Base-by-base conservation (phyloP, 64 coral and sea anemone genomes). In the Astreopora myriophthalma region DNA sequence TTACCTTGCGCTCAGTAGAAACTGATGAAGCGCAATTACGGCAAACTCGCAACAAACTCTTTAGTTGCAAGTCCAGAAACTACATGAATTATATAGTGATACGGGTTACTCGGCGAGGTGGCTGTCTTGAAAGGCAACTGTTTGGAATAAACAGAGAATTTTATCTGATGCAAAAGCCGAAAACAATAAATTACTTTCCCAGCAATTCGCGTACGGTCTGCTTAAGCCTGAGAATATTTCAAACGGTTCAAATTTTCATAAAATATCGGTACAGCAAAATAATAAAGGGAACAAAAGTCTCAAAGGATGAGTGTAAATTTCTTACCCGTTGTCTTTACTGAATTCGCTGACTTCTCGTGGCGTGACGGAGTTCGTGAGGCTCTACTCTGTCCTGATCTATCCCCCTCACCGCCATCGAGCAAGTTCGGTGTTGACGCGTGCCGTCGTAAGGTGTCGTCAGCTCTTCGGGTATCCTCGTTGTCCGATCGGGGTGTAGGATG, bases 381-480 rank as follows among this genome's bases (percentile, higher is more conserved):
- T 19, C 48, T 48, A 29, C 76, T 64, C 22, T 62, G 79, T 13
- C 10, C 79, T 5, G 79, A 83, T 83, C 57, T 63, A 33, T 83
- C 79, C 25, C 52, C 79, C 1, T 32, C 34, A 65, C 55, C 84
- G 17, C 8, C 67, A 13, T 92, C 90, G 73, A 74, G 86, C 22
- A 96, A 48, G 60, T 89, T 93, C 22, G 95, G 95, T 5, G 95
- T 87, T 9, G 95, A 96, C 25, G 87, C 38, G 85, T 87, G 87
- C 22, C 87, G 86, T 66, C 87, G 57, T 40, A 94, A 34, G 37
- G 27, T 69, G 49, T 86, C 92, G 83, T 90, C 82, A 48, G 90
- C 79, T 87, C 80, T 86, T 74, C 91, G 91, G 11, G 65, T 20
- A 14, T 34, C 70, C 19, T 94, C 95, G 73, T 69, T 74, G 24